Base-by-base conservation (phyloP, 1,140 invertebrate species). In the Pogonomyrmex barbatus region DNA sequence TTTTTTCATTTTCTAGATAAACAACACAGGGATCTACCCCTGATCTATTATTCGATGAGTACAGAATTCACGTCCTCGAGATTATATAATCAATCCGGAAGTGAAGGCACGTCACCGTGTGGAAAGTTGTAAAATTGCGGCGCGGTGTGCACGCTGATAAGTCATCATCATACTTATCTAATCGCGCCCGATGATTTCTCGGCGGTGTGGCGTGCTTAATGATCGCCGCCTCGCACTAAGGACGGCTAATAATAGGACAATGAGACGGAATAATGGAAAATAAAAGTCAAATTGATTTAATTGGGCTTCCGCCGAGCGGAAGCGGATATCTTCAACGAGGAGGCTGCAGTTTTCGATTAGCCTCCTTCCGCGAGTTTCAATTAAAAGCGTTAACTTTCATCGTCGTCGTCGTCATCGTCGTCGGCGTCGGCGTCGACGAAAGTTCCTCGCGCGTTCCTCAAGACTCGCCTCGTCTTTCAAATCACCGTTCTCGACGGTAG, bases 251-350 rank as follows among this genome's bases (percentile, higher is more conserved):
- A 58, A 54, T 73, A 60, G 17, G 56, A 65, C 62, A 76, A 76
- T 39, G 39, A 68, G 39, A 60, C 42, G n/a, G 42, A 54, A 30
- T 60, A 60, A 83, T 75, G 68, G 56, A 86, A 86, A 88, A 60
- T 78, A 88, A 79, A 86, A 81, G 52, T 89, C 86, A 87, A 89
- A 89, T 89, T 89, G 88, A 87, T 68, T 70, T 75, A 89, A 89
- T 89, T 89, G 85, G 86, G 70, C 73, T 89, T 89, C 85, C 84
- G 83, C 83, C 78, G 84, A 83, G 84, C 88, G 88, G 88, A 89
- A 89, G 88, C 52, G 76, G 83, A 83, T 82, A 87, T 86, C 88
- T 71, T 89, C 85, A 84, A 84, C 47, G 65, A 89, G 88, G 58
- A 79, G 88, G 71, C 78, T 89, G 77, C 39, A 73, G 78, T 82